Evolutionary conservation across 1,140 invertebrate species (phyloP), one percentile per base, ranked within the genome.

Genomic region (Drosophila truncata): DNA sequence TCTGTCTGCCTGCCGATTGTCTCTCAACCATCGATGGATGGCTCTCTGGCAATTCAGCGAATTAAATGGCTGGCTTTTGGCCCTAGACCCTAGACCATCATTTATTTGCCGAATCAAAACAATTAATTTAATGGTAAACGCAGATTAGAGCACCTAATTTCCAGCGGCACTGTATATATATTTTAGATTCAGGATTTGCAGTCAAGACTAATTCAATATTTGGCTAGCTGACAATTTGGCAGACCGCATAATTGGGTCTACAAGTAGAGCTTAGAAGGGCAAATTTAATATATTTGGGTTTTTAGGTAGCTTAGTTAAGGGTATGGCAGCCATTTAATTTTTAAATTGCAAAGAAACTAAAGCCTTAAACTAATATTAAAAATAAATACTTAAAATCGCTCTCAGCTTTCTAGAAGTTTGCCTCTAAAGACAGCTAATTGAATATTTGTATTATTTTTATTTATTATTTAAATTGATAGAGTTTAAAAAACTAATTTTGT

Each of bases 41-140:
- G 29, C 31, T 33, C 13, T 18, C 13, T n/a, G 52, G 70, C 65
- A 42, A 73, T 71, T 62, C 57, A 13, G 42, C 41, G 49, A 72
- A 72, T 78, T 39, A 59, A 78, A 58, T n/a, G 33, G 9, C 16
- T 55, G 52, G 31, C 50, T 44, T 44, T 44, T 39, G 35, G 8
- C 29, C 49, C 33, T 29, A 13, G 63, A 54, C 23, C 16, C 27
- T 59, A 41, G 37, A 25, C 16, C 62, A 70, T 55, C 47, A 67
- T 46, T 70, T 46, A 70, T 70, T 70, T 37, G 42, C n/a, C 20
- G 20, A 39, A 55, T 46, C 57, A 62, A 41, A 29, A 41, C 70
- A 59, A 73, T 72, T 72, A 50, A 57, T 33, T 71, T 57, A 47
- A 71, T 69, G 35, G 27, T 25, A 55, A 47, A 47, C 47, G 25